These are phyloP conservation scores for Athalia cordata DNA, from an alignment of 2,888 invertebrate species.

Conservation along the genomic window DNA sequence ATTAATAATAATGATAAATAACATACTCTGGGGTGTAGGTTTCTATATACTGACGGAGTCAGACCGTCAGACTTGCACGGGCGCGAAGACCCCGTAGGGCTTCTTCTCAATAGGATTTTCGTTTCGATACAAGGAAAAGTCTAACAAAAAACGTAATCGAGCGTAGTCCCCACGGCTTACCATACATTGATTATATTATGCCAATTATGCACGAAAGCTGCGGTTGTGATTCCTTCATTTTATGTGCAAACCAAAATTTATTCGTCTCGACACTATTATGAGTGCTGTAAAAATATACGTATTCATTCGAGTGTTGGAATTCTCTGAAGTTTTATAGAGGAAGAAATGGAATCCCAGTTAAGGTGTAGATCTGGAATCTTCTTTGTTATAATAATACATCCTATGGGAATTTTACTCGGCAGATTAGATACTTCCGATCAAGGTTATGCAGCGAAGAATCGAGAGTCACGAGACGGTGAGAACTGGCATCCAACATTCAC, in stretches of 20 bases:
- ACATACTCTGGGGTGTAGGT: neutral
- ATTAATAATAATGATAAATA: too few relatives aligned
- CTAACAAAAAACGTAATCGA: neutral
- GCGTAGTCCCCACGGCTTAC: neutral
- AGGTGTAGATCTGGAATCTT: too few relatives aligned
- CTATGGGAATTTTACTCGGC: too few relatives aligned
- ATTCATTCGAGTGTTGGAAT: too few relatives aligned
- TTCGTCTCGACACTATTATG: too few relatives aligned
- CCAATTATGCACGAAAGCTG: neutral
- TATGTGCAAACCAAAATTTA: neutral
- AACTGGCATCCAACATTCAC: constrained; percentile 13
- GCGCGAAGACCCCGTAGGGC: neutral
- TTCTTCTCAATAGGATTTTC: constrained; percentile 40
- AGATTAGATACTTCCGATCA: too few relatives aligned
- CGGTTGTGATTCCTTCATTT: neutral
- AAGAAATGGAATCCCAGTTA: too few relatives aligned
- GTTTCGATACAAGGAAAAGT: constrained; percentile 12
- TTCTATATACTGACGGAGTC: neutral
- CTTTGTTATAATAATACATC: too few relatives aligned
- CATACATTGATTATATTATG: constrained; percentile 14
- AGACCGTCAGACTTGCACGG: neutral
- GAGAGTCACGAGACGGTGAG: constrained; percentile 21
- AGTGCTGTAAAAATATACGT: too few relatives aligned
- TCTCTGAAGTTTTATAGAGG: too few relatives aligned
- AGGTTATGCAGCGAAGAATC: too few relatives aligned